Evolutionary conservation across 2,797 vertebrate species (phyloP).

Genomic region (Onychomys leucogaster): DNA sequence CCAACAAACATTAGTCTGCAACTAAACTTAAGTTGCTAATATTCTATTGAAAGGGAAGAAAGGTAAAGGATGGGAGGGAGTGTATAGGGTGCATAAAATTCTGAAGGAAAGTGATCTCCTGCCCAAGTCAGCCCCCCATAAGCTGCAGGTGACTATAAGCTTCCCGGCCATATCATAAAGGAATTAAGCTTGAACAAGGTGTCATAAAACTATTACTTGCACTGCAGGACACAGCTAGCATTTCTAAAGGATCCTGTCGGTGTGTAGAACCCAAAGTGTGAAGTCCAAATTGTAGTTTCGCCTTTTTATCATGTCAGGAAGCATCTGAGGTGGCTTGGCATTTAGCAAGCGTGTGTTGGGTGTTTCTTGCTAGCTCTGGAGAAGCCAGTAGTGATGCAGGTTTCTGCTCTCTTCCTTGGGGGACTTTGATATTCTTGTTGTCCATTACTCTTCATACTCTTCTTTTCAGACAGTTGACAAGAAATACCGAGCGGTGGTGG

Average conservation of each 20-base stretch:
- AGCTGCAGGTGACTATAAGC: background rate
- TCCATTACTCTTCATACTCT: background rate
- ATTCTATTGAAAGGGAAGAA: background rate
- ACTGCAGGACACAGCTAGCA: background rate
- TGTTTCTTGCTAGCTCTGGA: background rate
- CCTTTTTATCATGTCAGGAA: background rate
- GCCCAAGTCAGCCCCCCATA: background rate
- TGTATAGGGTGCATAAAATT: no score
- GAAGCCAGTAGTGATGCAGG: background rate
- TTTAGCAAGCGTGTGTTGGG: background rate
- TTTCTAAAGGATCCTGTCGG: background rate
- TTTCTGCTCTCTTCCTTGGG: background rate
- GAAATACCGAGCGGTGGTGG: background rate
- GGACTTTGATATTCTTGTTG: background rate
- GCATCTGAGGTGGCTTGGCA: background rate
- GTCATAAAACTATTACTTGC: background rate
- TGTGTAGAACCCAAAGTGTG: background rate
- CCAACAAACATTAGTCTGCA: conserved; percentile 23
- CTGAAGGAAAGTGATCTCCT: background rate
- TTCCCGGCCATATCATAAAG: background rate
- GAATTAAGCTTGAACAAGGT: background rate
- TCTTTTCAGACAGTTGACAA: background rate
- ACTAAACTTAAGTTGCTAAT: background rate
- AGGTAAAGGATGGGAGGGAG: no score
- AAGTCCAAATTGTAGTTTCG: background rate